A percentile compares a stretch with the other conserved stretches of the same genome.
Conservation (phyloP, 2,113 vertebrate genomes). For the Syngnathus typhle region DNA sequence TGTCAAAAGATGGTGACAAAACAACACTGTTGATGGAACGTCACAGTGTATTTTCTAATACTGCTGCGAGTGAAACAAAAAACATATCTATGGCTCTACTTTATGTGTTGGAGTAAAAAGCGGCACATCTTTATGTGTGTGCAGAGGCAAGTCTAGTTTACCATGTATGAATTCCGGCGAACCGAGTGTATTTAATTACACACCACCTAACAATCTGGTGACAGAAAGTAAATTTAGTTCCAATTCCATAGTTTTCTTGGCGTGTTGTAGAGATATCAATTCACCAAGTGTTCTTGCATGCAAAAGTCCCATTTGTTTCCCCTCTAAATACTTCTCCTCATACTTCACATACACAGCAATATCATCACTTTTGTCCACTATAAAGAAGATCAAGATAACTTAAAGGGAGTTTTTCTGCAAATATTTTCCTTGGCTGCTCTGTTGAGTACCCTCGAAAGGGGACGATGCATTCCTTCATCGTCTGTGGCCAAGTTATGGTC, state of each 20-base stretch:
- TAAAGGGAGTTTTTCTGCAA: background rate
- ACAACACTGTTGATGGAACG: no score
- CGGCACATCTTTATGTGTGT: no score
- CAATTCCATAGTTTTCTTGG: background rate
- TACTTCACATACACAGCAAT: background rate
- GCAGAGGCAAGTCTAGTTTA: no score
- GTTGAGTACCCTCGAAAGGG: conserved; percentile 4
- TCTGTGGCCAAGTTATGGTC: conserved; percentile 31
- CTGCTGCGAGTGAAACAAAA: no score
- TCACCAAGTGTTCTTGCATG: background rate
- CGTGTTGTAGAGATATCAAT: background rate
- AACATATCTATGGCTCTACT: no score
- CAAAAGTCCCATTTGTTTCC: background rate
- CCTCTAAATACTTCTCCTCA: background rate
- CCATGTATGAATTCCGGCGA: no score
- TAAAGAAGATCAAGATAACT: background rate
- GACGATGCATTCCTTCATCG: conserved; percentile 35
- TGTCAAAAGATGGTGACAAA: no score
- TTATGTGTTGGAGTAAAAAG: no score
- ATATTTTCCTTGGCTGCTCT: conserved; percentile 13
- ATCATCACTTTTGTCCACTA: background rate
- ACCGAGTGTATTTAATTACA: no score
- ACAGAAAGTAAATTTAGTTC: no score
- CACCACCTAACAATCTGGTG: no score
- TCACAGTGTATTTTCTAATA: no score